Base-by-base conservation (phyloP, 2,888 invertebrate genomes). In the Bembecia ichneumoniformis region DNA sequence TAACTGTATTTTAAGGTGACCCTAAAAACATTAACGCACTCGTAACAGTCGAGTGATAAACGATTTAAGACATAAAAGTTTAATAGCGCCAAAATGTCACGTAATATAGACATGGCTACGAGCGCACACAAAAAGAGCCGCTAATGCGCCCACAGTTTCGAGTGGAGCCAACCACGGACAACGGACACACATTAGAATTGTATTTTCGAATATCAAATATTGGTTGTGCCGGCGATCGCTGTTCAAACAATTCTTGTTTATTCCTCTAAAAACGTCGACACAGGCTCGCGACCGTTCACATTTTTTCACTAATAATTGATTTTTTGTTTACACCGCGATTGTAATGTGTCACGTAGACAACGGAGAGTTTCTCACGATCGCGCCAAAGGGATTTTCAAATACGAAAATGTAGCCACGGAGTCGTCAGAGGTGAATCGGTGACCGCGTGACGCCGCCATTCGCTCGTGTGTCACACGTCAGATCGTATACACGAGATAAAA, bases 131-230 rank as follows among this genome's bases (percentile, higher is more conserved):
- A 80, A 82, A 82, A 78, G 78, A 71, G 79, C 82, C 81, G 81
- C 82, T 77, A 74, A 77, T 77, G 77, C 76, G 79, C 75, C 44
- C 72, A 74, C 74, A 75, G 74, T 67, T 63, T 61, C 63, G 68
- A 77, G 75, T 68, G 70, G 66, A 28, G 28, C 9, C 28, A 28
- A 2, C 28, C 28, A 28, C 28, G 28, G 9, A 28, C 7, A 7
- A 28, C 28, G 28, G 28, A 67, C 83, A 83, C 75, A 82, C 82
- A 81, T 82, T 82, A 82, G 82, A 82, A 84, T 82, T 81, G 82
- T 82, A 81, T 86, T 86, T 87, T 87, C 83, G 79, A 86, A 84
- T 76, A 78, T 80, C 77, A 77, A 87, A 87, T 86, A 87, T 87
- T 87, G 70, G 71, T 78, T 81, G 79, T 46, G 46, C n/a, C 46